These are phyloP conservation scores for Bettongia penicillata DNA, from an alignment of 2,113 vertebrate species.

Conservation along the genomic window DNA sequence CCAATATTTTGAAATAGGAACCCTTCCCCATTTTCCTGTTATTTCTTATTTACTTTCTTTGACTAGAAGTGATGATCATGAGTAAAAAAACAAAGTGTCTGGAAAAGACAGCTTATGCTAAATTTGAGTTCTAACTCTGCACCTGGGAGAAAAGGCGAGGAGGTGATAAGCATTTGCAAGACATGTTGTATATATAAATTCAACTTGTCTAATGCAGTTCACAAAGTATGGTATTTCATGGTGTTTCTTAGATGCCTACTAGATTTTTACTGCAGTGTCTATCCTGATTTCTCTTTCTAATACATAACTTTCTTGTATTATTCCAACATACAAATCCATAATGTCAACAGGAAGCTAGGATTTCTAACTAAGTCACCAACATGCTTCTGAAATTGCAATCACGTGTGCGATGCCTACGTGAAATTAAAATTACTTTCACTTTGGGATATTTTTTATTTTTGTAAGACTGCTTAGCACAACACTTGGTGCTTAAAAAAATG, in stretches of 20 bases:
- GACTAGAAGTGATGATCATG: neutral
- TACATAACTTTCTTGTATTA: neutral
- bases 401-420: neutral
- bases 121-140: neutral
- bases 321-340: neutral
- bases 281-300: neutral
- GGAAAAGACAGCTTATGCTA: neutral
- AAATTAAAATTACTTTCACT: neutral
- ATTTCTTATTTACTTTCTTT: neutral
- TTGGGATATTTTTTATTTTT: neutral
- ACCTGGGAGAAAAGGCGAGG: constrained; percentile 31
- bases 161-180: neutral
- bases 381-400: neutral
- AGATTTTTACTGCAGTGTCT: neutral
- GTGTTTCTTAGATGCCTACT: neutral
- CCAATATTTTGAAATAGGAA: too few species aligned
- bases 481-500: neutral
- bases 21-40: neutral
- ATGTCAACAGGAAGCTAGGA: neutral
- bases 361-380: neutral
- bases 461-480: neutral
- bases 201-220: neutral
- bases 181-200: neutral
- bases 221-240: neutral
- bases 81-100: neutral